Evolutionary conservation across 2,888 invertebrate species (phyloP).

Genomic region (Onchidella celtica): DNA sequence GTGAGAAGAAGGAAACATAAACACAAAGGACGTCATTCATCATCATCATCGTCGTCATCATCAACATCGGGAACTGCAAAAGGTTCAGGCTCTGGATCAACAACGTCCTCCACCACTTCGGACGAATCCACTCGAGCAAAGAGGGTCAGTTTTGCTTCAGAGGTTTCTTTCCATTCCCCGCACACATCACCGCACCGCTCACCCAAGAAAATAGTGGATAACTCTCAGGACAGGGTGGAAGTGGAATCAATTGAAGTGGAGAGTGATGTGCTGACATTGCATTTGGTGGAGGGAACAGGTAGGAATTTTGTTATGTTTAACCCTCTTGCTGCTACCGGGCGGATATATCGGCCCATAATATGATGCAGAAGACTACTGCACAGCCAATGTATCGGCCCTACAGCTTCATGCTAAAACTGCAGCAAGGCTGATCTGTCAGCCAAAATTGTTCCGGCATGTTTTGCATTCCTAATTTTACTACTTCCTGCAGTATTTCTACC

Average conservation of each 20-base stretch:
- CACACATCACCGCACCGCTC: constrained; percentile 66
- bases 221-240: constrained; percentile 27
- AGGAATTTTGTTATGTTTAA: neutral
- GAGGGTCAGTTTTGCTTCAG: constrained; percentile 78
- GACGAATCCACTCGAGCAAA: constrained; percentile 60
- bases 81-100: constrained; percentile 22
- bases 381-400: too few species aligned
- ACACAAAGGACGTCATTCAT: constrained; percentile 19
- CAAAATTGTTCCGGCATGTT: too few species aligned
- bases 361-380: too few species aligned
- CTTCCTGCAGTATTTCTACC: too few species aligned
- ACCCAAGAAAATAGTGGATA: constrained; percentile 51
- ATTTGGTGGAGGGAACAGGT: constrained; percentile 42
- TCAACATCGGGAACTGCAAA: constrained; percentile 20
- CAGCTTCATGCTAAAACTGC: too few species aligned
- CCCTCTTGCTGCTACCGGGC: neutral
- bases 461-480: too few species aligned
- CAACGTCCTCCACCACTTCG: constrained; percentile 27
- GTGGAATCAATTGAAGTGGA: constrained; percentile 60
- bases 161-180: constrained; percentile 77
- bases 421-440: too few species aligned
- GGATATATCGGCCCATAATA: too few species aligned
- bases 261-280: constrained; percentile 56
- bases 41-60: constrained; percentile 28
- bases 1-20: constrained; percentile 47